Evolutionary conservation across 2,113 vertebrate genomes (phyloP).

Genomic region (Oncorhynchus clarkii): DNA sequence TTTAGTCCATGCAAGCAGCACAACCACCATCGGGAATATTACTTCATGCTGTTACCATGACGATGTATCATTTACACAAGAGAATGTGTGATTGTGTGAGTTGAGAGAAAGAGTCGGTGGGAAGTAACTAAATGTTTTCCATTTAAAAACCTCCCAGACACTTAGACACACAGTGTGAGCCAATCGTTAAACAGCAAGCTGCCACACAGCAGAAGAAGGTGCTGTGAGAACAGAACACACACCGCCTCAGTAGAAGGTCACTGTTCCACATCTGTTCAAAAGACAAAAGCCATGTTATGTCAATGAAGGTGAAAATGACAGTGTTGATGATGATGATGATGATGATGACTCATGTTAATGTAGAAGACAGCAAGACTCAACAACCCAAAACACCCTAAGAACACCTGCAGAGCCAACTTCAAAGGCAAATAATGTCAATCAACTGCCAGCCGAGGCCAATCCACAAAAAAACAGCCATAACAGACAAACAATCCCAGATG

Average conservation of each 20-base stretch:
- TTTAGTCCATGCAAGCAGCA: not conserved
- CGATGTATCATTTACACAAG: not conserved
- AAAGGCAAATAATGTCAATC: not conserved
- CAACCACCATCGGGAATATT: not conserved
- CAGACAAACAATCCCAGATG: not conserved
- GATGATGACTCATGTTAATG: conserved; percentile 37
- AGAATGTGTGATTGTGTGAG: not conserved
- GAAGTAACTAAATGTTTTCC: not conserved
- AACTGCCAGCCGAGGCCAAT: conserved; percentile 4
- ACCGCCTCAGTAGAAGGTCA: not conserved
- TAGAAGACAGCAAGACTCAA: conserved; percentile 24
- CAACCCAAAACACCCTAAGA: not conserved
- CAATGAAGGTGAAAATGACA: conserved; percentile 12
- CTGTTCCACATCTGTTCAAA: conserved; percentile 15
- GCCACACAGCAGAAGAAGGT: conserved; percentile 9
- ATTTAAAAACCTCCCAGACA: not conserved
- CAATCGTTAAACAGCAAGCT: not conserved
- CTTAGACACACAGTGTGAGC: not conserved
- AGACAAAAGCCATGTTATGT: conserved; percentile 21
- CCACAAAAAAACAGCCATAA: not conserved
- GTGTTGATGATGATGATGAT: conserved; percentile 46
- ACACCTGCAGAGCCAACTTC: not conserved
- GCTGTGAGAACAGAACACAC: not conserved
- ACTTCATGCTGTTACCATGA: not conserved
- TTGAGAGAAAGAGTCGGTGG: not conserved